Evolutionary conservation across 2,113 vertebrate species (phyloP), one percentile per base, ranked within the genome.

Genomic region (Camelus dromedarius): DNA sequence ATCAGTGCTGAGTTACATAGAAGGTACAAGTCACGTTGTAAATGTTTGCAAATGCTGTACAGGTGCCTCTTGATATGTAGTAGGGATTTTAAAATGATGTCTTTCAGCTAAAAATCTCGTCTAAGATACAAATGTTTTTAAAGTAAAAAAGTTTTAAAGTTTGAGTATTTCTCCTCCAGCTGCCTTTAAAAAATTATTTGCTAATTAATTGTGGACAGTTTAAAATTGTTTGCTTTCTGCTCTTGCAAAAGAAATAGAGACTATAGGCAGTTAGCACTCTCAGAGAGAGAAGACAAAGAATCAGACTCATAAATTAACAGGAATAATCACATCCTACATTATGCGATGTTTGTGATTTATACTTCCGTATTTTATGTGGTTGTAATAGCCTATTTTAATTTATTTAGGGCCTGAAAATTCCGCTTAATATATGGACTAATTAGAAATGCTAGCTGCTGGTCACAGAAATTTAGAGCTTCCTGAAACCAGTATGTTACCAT

Each of bases 71-170:
- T 82, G 13, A 64, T 46, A 46, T 1, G 0, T 20, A 79, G 0
- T n/a, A 38, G 16, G 46, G n/a, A 48, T 62, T 88, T 70, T 14
- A 89, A 79, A 76, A 84, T 77, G 50, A 52, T 86, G 42, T 48
- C n/a, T 77, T 88, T 96, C 20, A 81, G 24, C 24, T 73, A 76
- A 96, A 91, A 85, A 32, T 56, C 16, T 81, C 8, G 67, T 62
- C 11, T 46, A 56, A 79, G 56, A 79, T 54, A 56, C 52, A 35
- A 54, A 77, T 8, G n/a, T 24, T 26, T 54, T 79, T 56, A 1
- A 50, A 22, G 60, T 62, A 22, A n/a, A 77, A 30, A 54, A 32
- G 3, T 58, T 75, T 83, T 42, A 32, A 72, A 50, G 16, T 84
- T 96, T 48, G 6, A 76, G 0, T 56, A 6, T 86, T 52, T 85